Evolutionary conservation across 92 coral and sea anemone species (phyloP), one percentile per base, ranked within the genome.

Genomic region (Bergia puertoricense): DNA sequence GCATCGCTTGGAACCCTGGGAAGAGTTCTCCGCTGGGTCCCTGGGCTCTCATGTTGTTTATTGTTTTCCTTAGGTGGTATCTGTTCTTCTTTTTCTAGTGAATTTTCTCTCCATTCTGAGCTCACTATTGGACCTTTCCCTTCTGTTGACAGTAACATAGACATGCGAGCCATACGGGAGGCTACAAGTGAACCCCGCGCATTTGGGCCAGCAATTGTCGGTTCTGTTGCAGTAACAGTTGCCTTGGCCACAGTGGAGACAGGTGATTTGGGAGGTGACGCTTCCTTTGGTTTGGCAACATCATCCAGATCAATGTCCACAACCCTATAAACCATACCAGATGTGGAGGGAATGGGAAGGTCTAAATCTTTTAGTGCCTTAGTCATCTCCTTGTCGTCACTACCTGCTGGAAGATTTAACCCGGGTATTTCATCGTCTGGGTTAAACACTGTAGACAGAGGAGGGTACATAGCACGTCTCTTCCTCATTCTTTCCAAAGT

Each of bases 391-490:
- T 79, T 51, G 59, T 36, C 82, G 5, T 54, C 79, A 36, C 37
- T 46, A 23, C 14, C 86, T 41, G 79, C 18, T 69, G 68, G 68
- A 0, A 50, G 20, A 36, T 73, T 46, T 6, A 84, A 46, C 8
- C 88, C 91, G 9, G 74, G 75, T 80, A 69, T 82, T 66, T 91
- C 91, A 71, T 88, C 95, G 2, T 95, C 98, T 11, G 93, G 91
- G 77, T 95, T 90, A 51, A 97, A 94, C 48, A 93, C 91, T 84
- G 88, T 91, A 14, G 99, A 97, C 42, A 95, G 85, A n/a, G 98
- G 98, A 1, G 99, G 99, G 85, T 97, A 97, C 98, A 93, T 97
- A 69, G 99, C 99, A 15, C 99, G 86, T 30, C 98, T 91, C 46
- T 93, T 90, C n/a, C 89, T 91, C 72, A 79, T 90, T 65, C 96